Evolutionary conservation across 2,888 invertebrate genomes (phyloP).

Genomic region (Clepsis dumicolana): DNA sequence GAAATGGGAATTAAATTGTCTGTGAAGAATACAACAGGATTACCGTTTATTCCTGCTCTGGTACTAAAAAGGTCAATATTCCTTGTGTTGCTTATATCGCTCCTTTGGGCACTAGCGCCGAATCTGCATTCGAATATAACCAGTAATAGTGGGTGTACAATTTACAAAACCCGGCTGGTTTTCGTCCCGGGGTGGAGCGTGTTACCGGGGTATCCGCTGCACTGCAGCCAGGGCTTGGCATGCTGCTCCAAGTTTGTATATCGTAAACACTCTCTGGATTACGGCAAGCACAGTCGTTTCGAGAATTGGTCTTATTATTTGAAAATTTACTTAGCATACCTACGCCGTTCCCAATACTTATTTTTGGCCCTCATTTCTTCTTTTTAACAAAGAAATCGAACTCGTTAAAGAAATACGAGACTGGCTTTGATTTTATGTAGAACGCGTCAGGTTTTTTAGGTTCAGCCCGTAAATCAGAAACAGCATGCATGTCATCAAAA

Average conservation of each 20-base stretch:
- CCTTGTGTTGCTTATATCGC: conserved; percentile 8
- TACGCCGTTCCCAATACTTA: not conserved
- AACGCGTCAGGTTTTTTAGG: not conserved
- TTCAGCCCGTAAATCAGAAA: not conserved
- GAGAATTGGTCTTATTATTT: conserved; percentile 34
- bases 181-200: conserved; percentile 45
- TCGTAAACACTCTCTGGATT: conserved; percentile 56
- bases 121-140: conserved; percentile 14
- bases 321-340: conserved; percentile 22
- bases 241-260: conserved; percentile 50
- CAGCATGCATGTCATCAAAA: not conserved
- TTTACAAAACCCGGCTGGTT: conserved; percentile 14
- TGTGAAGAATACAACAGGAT: conserved; percentile 74
- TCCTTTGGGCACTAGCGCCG: not conserved
- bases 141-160: conserved; percentile 50
- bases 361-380: not conserved
- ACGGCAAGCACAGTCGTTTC: conserved; percentile 48
- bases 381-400: conserved; percentile 1
- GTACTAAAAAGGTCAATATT: conserved; percentile 9
- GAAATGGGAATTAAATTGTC: conserved; percentile 79
- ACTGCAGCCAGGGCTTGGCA: conserved; percentile 58
- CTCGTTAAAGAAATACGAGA: conserved; percentile 25
- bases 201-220: conserved; percentile 56
- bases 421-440: conserved; percentile 5
- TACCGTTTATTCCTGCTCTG: conserved; percentile 57